A percentile compares a stretch with the other conserved stretches of the same genome.
Evolutionary conservation across 2,888 invertebrate species (phyloP).

Genomic region (Ichneumoninae sp.): DNA sequence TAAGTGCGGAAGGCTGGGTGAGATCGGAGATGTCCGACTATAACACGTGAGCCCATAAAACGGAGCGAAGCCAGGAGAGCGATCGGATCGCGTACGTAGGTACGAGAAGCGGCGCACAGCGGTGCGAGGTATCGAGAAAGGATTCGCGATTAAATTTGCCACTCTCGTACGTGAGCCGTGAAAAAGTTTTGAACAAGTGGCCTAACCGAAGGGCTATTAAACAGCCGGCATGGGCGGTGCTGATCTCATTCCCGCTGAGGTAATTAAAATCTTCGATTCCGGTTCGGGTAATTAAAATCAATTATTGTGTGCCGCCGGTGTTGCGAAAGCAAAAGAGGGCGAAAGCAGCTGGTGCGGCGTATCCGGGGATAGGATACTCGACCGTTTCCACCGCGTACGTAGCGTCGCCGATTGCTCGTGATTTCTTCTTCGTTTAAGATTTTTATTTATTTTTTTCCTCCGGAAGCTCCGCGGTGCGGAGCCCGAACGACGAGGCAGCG

Average conservation of each 20-base stretch:
- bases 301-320: slow-evolving; percentile 70
- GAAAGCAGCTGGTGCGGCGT: neutral
- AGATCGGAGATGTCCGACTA: slow-evolving; percentile 48
- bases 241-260: slow-evolving; percentile 72
- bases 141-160: slow-evolving; percentile 48
- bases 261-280: slow-evolving; percentile 77
- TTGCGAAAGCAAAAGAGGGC: slow-evolving; percentile 24
- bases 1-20: slow-evolving; percentile 55
- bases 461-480: neutral
- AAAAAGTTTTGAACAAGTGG: slow-evolving; percentile 62
- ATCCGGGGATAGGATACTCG: slow-evolving; percentile 16
- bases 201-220: slow-evolving; percentile 67
- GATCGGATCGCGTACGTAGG: slow-evolving; percentile 39
- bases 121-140: slow-evolving; percentile 13
- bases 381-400: neutral
- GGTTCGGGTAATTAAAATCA: slow-evolving; percentile 77
- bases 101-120: neutral
- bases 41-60: slow-evolving; percentile 40
- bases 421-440: slow-evolving; percentile 39
- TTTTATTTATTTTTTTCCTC: slow-evolving; percentile 17
- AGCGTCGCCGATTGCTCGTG: slow-evolving; percentile 38
- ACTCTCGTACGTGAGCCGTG: slow-evolving; percentile 53
- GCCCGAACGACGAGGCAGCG: neutral
- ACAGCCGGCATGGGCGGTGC: slow-evolving; percentile 69
- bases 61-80: slow-evolving; percentile 11